Conservation (phyloP, 2,113 vertebrate species). For the Rhinichthys klamathensis region DNA sequence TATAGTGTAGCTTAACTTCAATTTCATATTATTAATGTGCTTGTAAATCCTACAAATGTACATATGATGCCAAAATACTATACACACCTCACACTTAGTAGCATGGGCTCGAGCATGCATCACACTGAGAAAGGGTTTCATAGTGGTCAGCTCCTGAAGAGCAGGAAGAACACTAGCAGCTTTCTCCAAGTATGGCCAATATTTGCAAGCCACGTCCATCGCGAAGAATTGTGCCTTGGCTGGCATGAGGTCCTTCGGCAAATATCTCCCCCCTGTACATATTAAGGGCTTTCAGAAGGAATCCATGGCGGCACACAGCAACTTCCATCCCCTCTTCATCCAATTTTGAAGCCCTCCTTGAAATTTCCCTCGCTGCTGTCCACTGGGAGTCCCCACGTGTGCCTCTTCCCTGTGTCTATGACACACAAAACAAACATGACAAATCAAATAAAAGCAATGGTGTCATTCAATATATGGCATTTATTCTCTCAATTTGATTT, state of each 20-base stretch:
- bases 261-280: too few species aligned
- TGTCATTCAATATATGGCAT: not conserved
- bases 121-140: constrained; percentile 23
- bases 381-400: constrained; percentile 35
- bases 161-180: not conserved
- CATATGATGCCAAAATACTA: constrained; percentile 5
- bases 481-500: not conserved
- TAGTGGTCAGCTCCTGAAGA: not conserved
- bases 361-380: constrained; percentile 17
- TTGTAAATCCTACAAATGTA: not conserved
- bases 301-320: too few species aligned
- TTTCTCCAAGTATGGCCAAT: constrained; percentile 2
- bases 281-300: too few species aligned
- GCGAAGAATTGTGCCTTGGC: not conserved
- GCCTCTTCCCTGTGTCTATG: constrained; percentile 17
- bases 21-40: constrained; percentile 15
- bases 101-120: constrained; percentile 33
- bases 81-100: constrained; percentile 42
- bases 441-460: not conserved
- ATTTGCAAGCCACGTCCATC: constrained; percentile 1
- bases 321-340: too few species aligned
- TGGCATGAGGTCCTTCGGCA: too few species aligned
- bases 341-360: not conserved
- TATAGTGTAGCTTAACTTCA: not conserved
- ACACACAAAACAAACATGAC: constrained; percentile 46